Base-by-base conservation (phyloP, 2,888 invertebrate species). In the Amiota minor region DNA sequence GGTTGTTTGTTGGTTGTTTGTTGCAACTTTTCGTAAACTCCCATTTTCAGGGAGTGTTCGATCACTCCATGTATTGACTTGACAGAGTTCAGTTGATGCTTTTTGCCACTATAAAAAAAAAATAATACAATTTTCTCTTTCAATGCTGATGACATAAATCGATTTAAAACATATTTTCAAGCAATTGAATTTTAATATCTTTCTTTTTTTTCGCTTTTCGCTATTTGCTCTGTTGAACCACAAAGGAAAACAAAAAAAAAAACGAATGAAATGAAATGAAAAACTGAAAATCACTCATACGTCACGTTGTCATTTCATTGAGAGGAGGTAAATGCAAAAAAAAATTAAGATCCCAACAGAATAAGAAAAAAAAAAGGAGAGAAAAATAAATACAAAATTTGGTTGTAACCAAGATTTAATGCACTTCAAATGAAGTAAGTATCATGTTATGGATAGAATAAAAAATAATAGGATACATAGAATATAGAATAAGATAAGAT, bases 231-330 rank as follows among this genome's bases (percentile, higher is more conserved):
- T 12, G 14, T 50, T 12, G 4, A 50, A 50, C 53, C 59, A 12
- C 20, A 59, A 11, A 35, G 68, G 35, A 62, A 62, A 61, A 61
- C 3, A 23, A 23, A 23, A 23, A 23, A 23, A 23, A 23, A 2
- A 23, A 23, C 3, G 23, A 61, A 50, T 61, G 16, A 4, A 70
- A 70, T 16, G n/a, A 61, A 75, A 70, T 72, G 73, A 53, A 75
- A 53, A 75, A 75, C 74, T 71, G 72, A 74, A 75, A 75, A 75
- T 75, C 76, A 78, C 75, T 78, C 76, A 77, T 75, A 75, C 74
- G 74, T 76, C 83, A 77, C 50, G 74, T 72, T 74, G 70, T 68
- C 67, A 50, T 23, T 6, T 68, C 18, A 68, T 68, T 53, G 14
- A 20, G 6, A 35, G 35, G 10, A 23, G 53, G n/a, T n/a, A 68